These are phyloP conservation scores for Scaptodrosophila lebanonensis DNA, from an alignment of 1,140 invertebrate species.

Conservation along the genomic window DNA sequence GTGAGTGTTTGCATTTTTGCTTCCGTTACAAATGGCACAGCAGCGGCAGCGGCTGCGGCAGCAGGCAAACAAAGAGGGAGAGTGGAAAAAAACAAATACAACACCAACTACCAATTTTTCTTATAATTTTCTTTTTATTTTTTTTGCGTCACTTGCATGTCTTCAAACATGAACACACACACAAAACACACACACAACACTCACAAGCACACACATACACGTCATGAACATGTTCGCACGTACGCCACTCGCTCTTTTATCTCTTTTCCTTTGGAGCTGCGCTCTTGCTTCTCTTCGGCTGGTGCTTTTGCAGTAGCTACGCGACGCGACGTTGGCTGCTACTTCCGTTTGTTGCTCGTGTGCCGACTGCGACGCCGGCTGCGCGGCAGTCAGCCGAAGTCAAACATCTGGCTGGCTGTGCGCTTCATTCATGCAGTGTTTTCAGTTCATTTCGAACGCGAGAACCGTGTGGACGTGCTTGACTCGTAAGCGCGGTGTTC, in stretches of 20 bases:
- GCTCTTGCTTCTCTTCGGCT: constrained; percentile 31
- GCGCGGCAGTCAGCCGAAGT: constrained; percentile 18
- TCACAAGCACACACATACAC: constrained; percentile 8
- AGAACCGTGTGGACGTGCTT: constrained; percentile 64
- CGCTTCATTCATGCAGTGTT: constrained; percentile 31
- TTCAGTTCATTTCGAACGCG: constrained; percentile 64
- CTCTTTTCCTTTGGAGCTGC: constrained; percentile 10
- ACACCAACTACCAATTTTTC: no score
- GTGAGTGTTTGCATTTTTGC: constrained; percentile 59
- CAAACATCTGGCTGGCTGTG: constrained; percentile 33
- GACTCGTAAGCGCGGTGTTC: constrained; percentile 8
- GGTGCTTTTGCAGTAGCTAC: constrained; percentile 3
- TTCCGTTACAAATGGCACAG: constrained; percentile 62
- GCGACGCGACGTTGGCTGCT: constrained; percentile 8
- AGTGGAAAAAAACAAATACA: constrained; percentile 27
- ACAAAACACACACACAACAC: constrained; percentile 16
- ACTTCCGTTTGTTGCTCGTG: constrained; percentile 36
- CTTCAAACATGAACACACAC: no score
- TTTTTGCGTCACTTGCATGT: constrained; percentile 38
- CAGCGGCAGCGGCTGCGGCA: not conserved
- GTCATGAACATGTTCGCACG: constrained; percentile 22
- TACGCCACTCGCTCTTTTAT: constrained; percentile 40
- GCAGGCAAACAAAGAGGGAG: constrained; percentile 33
- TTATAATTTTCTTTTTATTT: no score
- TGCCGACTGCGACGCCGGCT: constrained; percentile 13